Evolutionary conservation across 2,113 vertebrate species (phyloP).

Genomic region (Xiphorhynchus elegans): DNA sequence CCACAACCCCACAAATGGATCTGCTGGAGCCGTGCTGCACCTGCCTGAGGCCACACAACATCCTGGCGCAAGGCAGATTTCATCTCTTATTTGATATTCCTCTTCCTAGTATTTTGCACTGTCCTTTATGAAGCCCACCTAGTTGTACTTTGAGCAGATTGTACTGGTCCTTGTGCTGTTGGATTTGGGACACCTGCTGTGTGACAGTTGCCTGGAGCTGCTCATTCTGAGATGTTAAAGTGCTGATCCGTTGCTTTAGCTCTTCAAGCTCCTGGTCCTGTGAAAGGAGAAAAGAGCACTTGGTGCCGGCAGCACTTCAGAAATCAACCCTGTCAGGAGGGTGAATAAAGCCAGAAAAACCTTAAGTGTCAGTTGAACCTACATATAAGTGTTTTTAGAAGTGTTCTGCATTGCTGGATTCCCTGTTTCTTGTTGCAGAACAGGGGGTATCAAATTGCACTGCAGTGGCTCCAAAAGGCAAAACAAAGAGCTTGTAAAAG

Average conservation of each 20-base stretch:
- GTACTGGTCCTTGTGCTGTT: conserved; percentile 97
- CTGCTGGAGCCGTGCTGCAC: neutral
- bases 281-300: neutral
- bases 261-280: conserved; percentile 93
- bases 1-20: too few species aligned
- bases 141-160: conserved; percentile 95
- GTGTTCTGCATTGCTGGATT: neutral
- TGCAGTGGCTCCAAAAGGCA: fast-evolving
- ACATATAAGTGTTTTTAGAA: neutral
- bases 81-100: too few species aligned
- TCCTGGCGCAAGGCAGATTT: neutral
- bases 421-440: neutral
- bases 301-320: fast-evolving
- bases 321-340: neutral
- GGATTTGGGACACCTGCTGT: conserved; percentile 92
- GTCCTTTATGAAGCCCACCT: conserved; percentile 70
- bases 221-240: conserved; percentile 85
- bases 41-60: neutral
- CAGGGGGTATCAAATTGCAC: fast-evolving
- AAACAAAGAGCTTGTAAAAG: neutral
- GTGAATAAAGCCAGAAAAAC: neutral
- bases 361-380: neutral
- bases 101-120: neutral
- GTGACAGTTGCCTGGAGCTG: conserved; percentile 85
- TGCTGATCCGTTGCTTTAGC: conserved; percentile 85